phyloP scores from a whole-genome alignment of 2,888 invertebrate species.

The Himalopsyche tibetana region DNA sequence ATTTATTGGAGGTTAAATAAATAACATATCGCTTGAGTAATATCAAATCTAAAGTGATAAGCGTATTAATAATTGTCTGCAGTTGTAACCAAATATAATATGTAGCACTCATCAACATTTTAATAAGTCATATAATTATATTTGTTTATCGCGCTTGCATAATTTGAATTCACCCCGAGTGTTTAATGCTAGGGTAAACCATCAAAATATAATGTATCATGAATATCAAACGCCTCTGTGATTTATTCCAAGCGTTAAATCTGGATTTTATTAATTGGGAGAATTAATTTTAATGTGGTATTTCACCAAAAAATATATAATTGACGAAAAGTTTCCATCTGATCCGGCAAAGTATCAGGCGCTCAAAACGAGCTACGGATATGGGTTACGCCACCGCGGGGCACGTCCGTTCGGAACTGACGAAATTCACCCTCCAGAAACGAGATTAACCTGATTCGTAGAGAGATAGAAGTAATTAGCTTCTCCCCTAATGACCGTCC shows the following conservation, averaged over 20 bases:
- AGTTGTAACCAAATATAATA: no score
- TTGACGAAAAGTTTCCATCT: background rate
- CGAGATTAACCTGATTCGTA: background rate
- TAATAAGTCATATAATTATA: no score
- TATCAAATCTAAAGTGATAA: no score
- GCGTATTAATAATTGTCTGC: no score
- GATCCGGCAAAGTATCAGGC: background rate
- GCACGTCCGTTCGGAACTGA: constrained; percentile 21
- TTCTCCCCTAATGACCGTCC: background rate
- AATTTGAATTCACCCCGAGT: no score
- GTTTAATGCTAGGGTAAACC: no score
- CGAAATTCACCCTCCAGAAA: constrained; percentile 4
- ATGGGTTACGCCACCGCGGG: background rate
- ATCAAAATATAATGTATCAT: background rate
- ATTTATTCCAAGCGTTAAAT: background rate
- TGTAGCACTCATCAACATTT: no score
- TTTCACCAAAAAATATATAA: background rate
- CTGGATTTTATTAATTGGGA: background rate
- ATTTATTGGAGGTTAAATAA: no score
- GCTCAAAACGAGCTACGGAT: background rate
- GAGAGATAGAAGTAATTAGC: constrained; percentile 31
- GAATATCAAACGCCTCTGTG: background rate
- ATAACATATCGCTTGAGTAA: no score
- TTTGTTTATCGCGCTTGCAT: no score
- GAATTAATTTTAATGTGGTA: background rate